These are phyloP conservation scores for Pandemis corylana DNA, from an alignment of 2,888 invertebrate genomes.

Conservation along the genomic window DNA sequence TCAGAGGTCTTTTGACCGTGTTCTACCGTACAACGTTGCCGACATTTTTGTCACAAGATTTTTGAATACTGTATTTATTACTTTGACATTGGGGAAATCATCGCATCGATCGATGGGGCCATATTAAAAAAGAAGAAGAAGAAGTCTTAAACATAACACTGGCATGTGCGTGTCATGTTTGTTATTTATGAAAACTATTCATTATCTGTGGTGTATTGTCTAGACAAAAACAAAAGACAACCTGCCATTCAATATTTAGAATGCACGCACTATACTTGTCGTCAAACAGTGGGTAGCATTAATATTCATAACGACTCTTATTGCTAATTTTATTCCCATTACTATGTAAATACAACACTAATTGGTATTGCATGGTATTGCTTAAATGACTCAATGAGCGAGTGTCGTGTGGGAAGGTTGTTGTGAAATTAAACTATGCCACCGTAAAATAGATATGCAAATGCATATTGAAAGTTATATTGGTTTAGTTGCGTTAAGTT, in stretches of 20 bases:
- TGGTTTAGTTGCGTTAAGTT: conserved; percentile 21
- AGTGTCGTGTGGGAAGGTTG: conserved; percentile 47
- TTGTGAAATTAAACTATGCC: conserved; percentile 38
- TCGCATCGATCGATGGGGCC: too few species aligned
- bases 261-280: conserved; percentile 26
- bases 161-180: too few species aligned
- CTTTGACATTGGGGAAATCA: too few species aligned
- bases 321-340: conserved; percentile 41
- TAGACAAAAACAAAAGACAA: not conserved
- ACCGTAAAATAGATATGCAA: conserved; percentile 38
- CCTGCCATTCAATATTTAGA: not conserved
- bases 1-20: too few species aligned
- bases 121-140: too few species aligned
- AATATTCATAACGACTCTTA: conserved; percentile 37
- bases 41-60: too few species aligned
- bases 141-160: too few species aligned
- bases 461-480: conserved; percentile 32
- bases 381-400: conserved; percentile 48
- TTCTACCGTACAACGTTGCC: too few species aligned
- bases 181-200: too few species aligned
- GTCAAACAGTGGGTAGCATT: conserved; percentile 32
- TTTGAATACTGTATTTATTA: too few species aligned
- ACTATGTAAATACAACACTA: conserved; percentile 44
- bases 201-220: too few species aligned
- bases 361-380: conserved; percentile 36